Conservation (phyloP, 2,113 vertebrate genomes). For the Candoia aspera region DNA sequence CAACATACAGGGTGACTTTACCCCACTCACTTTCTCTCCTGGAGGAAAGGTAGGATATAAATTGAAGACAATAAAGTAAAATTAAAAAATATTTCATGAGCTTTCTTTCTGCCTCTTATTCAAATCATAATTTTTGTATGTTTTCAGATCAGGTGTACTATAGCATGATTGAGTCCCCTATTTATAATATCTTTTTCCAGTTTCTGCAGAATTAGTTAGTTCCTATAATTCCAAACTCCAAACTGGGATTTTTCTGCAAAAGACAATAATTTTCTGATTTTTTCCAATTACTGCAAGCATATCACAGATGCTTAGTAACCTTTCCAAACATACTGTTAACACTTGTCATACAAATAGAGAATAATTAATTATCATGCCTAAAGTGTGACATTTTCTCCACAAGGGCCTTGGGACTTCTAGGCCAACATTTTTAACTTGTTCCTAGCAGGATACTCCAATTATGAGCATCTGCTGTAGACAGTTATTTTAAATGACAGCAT, state of each 20-base stretch:
- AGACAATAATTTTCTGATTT: constrained; percentile 5
- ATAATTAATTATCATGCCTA: constrained; percentile 65
- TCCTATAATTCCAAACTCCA: neutral
- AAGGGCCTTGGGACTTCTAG: constrained; percentile 28
- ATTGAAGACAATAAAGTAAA: neutral
- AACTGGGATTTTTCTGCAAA: neutral
- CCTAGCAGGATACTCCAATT: constrained; percentile 38
- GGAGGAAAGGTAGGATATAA: neutral
- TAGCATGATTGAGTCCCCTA: neutral
- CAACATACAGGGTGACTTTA: too few species aligned
- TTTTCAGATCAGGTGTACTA: neutral
- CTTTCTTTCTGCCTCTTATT: neutral
- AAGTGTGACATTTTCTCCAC: constrained; percentile 47
- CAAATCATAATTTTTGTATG: neutral
- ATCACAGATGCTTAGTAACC: constrained; percentile 66
- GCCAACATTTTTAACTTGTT: constrained; percentile 36
- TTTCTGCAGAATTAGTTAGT: neutral
- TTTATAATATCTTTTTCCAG: neutral
- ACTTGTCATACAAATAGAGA: constrained; percentile 59
- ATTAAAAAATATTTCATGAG: neutral
- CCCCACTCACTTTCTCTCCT: neutral
- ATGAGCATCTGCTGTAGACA: constrained; percentile 36
- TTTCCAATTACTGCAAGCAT: constrained; percentile 32
- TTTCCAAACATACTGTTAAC: constrained; percentile 68
- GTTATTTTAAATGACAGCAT: constrained; percentile 24